Base-by-base conservation (phyloP, 2,797 vertebrate genomes). In the Phylloscopus collybita region DNA sequence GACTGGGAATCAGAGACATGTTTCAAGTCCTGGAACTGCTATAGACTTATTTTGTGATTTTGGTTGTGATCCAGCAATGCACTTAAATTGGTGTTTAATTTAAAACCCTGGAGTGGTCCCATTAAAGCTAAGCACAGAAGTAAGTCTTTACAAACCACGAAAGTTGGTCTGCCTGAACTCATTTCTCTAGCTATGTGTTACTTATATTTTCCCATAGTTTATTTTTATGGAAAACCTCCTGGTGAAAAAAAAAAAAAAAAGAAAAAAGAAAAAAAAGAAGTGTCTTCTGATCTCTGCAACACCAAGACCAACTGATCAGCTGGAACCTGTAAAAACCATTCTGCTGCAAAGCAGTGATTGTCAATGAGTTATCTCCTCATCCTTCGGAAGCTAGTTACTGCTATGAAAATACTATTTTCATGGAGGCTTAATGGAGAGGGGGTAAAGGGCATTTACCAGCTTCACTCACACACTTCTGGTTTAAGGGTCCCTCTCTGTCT, bases 1-100 rank as follows among this genome's bases (percentile, higher is more conserved):
- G 69, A 32, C 60, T 60, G 71, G 66, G 78, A 70, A 73, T 85
- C 42, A 38, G 56, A 84, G 42, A 88, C 25, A 81, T 60, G 78
- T 92, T 94, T 94, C 89, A 88, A 90, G 38, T n/a, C 25, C 21
- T 91, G 76, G 47, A 86, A 86, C 65, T 65, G 45, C 53, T 80
- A 8, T 26, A 80, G 69, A 78, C 69, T 83, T 83, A 78, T 38
- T 93, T 89, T 86, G 71, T 90, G 72, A 93, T 91, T 92, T 87
- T 96, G 72, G 72, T 94, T 91, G 56, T 45, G 65, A 86, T 87
- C 83, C 88, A 96, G 78, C 71, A 85, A 91, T 67, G 71, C 88
- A 90, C 90, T 90, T 95, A 95, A 73, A 86, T 36, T 2, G 9
- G 60, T 86, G 56, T 83, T 95, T 95, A 93, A 95, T 93, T 95